phyloP scores from a whole-genome alignment of 2,113 vertebrate species.

The Corythoichthys haematopterus region DNA sequence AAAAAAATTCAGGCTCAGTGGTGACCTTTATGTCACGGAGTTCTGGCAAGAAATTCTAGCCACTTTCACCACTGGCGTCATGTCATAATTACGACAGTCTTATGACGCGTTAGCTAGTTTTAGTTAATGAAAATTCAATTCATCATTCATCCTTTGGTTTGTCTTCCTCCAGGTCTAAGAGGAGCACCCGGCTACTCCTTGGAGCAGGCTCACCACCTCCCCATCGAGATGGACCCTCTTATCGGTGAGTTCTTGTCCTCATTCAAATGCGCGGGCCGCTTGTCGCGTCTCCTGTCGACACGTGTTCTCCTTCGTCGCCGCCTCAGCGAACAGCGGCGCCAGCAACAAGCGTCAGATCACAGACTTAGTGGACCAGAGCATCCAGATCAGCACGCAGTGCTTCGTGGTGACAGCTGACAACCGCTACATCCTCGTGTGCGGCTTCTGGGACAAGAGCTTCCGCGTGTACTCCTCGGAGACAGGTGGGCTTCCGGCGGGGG shows the following conservation, averaged over 20 bases:
- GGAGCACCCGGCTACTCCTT: constrained; percentile 96
- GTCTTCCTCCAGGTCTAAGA: constrained; percentile 78
- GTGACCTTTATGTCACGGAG: no score
- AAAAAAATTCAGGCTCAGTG: no score
- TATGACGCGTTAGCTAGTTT: no score
- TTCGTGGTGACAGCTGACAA: constrained; percentile 99
- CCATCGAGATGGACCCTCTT: constrained; percentile 96
- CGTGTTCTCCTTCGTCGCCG: constrained; percentile 31
- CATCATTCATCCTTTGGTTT: neutral
- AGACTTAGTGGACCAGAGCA: constrained; percentile 98
- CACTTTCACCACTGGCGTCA: no score
- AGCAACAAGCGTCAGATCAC: constrained; percentile 97
- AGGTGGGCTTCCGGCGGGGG: constrained; percentile 71
- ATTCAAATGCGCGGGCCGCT: neutral
- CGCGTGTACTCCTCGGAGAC: constrained; percentile 97
- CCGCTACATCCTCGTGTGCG: constrained; percentile 96
- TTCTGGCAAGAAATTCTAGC: no score
- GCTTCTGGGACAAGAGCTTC: constrained; percentile 99
- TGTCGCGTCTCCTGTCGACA: constrained; percentile 8
- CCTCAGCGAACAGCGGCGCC: constrained; percentile 86
- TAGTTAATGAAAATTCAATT: no score
- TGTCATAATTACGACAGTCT: no score
- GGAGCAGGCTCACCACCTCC: constrained; percentile 95
- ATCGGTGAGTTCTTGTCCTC: constrained; percentile 78
- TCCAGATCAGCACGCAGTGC: constrained; percentile 95